Evolutionary conservation across 2,113 vertebrate species (phyloP).

Genomic region (Clarias magur): DNA sequence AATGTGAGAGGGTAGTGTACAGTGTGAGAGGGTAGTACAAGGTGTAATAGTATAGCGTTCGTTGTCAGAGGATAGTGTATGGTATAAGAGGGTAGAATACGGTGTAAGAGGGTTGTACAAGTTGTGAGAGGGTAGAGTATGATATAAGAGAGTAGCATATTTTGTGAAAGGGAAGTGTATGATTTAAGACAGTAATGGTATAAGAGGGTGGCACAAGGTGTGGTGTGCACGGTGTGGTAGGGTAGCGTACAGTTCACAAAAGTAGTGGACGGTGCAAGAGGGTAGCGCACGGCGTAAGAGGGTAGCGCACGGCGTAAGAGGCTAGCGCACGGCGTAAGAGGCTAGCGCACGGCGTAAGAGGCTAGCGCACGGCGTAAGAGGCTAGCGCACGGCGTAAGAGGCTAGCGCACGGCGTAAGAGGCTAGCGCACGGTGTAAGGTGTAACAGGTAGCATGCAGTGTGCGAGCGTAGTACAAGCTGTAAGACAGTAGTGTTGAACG

Average conservation of each 20-base stretch:
- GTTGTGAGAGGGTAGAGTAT: not conserved
- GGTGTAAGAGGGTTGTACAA: not conserved
- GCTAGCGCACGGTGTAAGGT: not conserved
- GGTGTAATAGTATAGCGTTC: not conserved
- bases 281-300: not conserved
- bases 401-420: not conserved
- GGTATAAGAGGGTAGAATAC: not conserved
- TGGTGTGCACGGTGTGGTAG: not conserved
- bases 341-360: not conserved
- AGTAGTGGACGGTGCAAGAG: not conserved
- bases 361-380: not conserved
- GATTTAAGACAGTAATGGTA: not conserved
- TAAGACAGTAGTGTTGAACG: not conserved
- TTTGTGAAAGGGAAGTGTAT: not conserved
- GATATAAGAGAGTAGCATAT: not conserved
- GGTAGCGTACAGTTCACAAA: not conserved
- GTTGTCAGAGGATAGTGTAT: not conserved
- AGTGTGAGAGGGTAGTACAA: not conserved
- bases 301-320: not conserved
- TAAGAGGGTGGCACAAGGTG: not conserved
- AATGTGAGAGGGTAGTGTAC: not conserved
- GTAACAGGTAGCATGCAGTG: not conserved
- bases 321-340: not conserved
- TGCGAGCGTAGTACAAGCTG: not conserved
- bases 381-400: not conserved